phyloP scores from a whole-genome alignment of 2,888 invertebrate genomes.

The Limnephilus lunatus region DNA sequence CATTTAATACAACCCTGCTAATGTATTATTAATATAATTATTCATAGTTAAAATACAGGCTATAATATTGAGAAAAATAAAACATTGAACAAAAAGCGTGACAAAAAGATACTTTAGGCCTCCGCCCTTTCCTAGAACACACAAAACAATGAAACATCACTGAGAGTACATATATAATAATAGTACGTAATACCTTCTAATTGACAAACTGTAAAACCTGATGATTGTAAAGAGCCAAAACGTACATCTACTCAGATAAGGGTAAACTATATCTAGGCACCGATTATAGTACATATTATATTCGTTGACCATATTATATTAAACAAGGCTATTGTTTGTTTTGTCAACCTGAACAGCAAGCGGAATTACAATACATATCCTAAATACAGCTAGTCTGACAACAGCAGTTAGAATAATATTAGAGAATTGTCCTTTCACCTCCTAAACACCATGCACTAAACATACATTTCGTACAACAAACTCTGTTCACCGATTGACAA shows the following conservation, averaged over 20 bases:
- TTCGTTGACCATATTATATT: slow-evolving; percentile 73
- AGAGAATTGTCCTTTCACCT: slow-evolving; percentile 53
- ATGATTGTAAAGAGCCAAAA: slow-evolving; percentile 63
- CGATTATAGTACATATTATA: slow-evolving; percentile 69
- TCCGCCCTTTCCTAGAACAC: slow-evolving; percentile 71
- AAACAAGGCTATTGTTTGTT: slow-evolving; percentile 54
- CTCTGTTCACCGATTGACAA: slow-evolving; percentile 56
- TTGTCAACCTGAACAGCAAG: slow-evolving; percentile 61
- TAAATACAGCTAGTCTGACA: slow-evolving; percentile 64
- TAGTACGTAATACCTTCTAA: slow-evolving; percentile 54
- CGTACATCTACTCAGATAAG: slow-evolving; percentile 70
- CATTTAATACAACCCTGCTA: slow-evolving; percentile 71
- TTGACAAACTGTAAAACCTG: slow-evolving; percentile 64
- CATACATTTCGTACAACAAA: slow-evolving; percentile 58
- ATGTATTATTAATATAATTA: slow-evolving; percentile 80
- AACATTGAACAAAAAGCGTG: slow-evolving; percentile 76
- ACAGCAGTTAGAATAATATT: slow-evolving; percentile 60
- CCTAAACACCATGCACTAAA: slow-evolving; percentile 61
- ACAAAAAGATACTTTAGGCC: slow-evolving; percentile 80
- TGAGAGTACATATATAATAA: slow-evolving; percentile 48
- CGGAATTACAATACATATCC: slow-evolving; percentile 53
- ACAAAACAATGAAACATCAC: slow-evolving; percentile 71
- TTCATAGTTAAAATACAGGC: slow-evolving; percentile 81
- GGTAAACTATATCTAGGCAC: slow-evolving; percentile 79
- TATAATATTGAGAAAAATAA: slow-evolving; percentile 78